Evolutionary conservation across 2,888 invertebrate genomes (phyloP), one percentile per base, ranked within the genome.

Genomic region (Drosophila paramelanica): DNA sequence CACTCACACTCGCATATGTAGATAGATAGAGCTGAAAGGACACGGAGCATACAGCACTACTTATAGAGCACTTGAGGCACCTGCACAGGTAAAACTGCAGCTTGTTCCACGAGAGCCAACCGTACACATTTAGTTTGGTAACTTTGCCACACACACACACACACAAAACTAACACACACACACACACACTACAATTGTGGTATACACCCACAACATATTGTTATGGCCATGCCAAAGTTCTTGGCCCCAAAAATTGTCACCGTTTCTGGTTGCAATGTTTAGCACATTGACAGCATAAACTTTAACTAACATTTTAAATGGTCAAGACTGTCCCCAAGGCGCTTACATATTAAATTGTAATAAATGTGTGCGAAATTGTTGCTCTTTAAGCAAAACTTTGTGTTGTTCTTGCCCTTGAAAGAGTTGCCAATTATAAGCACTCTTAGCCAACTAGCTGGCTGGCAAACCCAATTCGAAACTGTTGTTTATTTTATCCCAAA

Each of bases 231-330:
- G 70, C 45, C 52, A 71, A 83, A 87, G 84, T 89, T 89, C 84
- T 67, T 77, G 84, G 67, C 78, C 87, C 78, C 52, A 79, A 83
- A 78, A 83, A 87, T 88, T 83, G 79, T 88, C 82, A 82, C 83
- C 61, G 70, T 69, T 70, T 79, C 77, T 52, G 70, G 67, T 71
- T 86, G 72, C 89, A 71, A 73, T 86, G 80, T 66, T 88, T 70
- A 70, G 73, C 80, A 77, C 82, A 85, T 85, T 84, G 85, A 75
- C 86, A 89, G 88, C 58, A 77, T 67, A 79, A 79, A 89, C 67
- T 89, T 85, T 85, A 77, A 77, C 72, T 68, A 68, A 69, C 66
- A 84, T 79, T 74, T 71, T 49, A 71, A 58, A 73, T 68, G 64
- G 61, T 10, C 60, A 49, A 38, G 33, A 53, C 14, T 45, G 46